Base-by-base conservation (phyloP, 2,797 vertebrate species). In the Cyprinella venusta region DNA sequence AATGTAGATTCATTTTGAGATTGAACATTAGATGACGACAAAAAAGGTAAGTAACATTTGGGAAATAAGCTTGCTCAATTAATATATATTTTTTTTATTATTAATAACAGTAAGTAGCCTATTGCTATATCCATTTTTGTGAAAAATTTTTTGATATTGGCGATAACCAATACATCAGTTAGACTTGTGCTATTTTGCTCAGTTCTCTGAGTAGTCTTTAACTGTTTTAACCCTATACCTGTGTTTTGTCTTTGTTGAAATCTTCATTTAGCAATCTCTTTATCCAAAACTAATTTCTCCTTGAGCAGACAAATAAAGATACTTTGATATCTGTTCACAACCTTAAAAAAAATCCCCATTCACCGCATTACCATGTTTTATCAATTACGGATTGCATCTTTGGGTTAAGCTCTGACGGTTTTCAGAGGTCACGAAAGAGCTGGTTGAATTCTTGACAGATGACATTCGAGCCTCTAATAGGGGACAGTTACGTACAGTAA, bases 401-500 rank as follows among this genome's bases (percentile, higher is more conserved):
- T 33, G 67, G 65, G 67, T 70, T 80, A 71, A 80, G 38, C 18
- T 38, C n/a, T 59, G 67, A 8, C 2, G 38, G 71, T 82, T 79
- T 64, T 52, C 75, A 19, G 26, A 80, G 80, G 50, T 81, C 30
- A 59, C 36, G 77, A 40, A 82, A 64, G 78, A 76, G 70, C 78
- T 71, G 64, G 81, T 48, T 59, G 68, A 86, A 83, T 83, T 75
- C 78, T 61, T 83, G 75, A 79, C 71, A 83, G 69, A 84, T 85
- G 76, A 84, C 74, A 82, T 72, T 80, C 61, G 18, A 69, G 75
- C 69, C 80, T 80, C 68, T 79, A 88, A 91, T 93, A 93, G 90
- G 90, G 89, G 89, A 87, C 87, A 82, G 86, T 92, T 92, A 90
- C 77, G 86, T 87, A 84, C 56, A 71, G 79, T 71, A 80, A 80